Percentiles rank a stretch among this genome's conserved stretches.
Conservation (phyloP, 2,113 vertebrate genomes). For the Anas platyrhynchos region DNA sequence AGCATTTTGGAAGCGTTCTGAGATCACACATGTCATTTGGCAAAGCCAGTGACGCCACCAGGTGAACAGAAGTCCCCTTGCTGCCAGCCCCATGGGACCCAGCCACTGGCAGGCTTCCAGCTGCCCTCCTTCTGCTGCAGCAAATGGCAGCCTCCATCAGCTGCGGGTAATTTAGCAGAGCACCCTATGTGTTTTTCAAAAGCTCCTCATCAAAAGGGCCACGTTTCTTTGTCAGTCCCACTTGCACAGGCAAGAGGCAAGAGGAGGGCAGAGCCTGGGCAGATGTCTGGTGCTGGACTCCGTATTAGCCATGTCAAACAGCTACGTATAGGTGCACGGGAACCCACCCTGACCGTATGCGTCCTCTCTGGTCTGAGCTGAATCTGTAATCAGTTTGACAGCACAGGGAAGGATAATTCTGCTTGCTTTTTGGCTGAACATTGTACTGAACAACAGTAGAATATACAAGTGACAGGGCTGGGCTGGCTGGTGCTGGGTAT, state of each 20-base stretch:
- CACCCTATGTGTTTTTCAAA: background rate
- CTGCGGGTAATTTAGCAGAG: background rate
- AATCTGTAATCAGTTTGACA: background rate
- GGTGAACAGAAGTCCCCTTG: background rate
- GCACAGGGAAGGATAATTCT: background rate
- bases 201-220: background rate
- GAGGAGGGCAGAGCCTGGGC: accelerated
- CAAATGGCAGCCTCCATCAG: accelerated
- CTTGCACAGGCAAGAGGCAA: background rate
- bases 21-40: background rate
- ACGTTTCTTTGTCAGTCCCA: accelerated
- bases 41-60: background rate
- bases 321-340: constrained; percentile 11
- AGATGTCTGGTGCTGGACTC: background rate
- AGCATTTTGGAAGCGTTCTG: background rate
- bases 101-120: background rate
- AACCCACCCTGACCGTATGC: background rate
- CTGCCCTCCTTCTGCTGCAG: background rate
- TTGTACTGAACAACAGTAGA: background rate
- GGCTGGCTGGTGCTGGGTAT: background rate
- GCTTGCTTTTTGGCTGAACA: background rate
- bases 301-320: background rate
- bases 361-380: background rate
- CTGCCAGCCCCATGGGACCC: background rate
- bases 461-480: accelerated